Evolutionary conservation across 2,113 vertebrate genomes (phyloP), one percentile per base, ranked within the genome.

Genomic region (Nasalis larvatus): DNA sequence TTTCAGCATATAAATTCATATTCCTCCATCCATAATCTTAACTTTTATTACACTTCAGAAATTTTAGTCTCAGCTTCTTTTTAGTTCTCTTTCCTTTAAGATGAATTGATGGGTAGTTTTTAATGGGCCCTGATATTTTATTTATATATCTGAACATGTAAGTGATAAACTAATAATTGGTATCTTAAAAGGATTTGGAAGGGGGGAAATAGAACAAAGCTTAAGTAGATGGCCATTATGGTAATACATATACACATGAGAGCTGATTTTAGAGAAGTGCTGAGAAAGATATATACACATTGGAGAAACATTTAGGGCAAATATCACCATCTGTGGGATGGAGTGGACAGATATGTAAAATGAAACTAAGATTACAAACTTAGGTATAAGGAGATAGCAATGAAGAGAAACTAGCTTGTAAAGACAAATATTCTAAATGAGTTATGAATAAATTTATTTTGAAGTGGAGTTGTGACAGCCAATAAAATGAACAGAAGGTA

Each of bases 121-220:
- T 56, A 77, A 60, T 23, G 17, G 12, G 1, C 23, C 6, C 30
- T 83, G 8, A 42, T 58, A 49, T 80, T 78, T 91, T 87, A 81
- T 73, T 91, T 87, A 81, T 74, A 58, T 30, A 69, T 27, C 8
- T 89, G 37, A 80, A 86, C 81, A 94, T 86, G n/a, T 66, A 89
- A 66, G 25, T 89, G 63, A 66, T 40, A 37, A 32, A 69, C 68
- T 83, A 56, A 91, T 77, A 80, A 73, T 35, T 66, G 7, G 25
- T 68, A 69, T 49, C 47, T 56, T 47, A 68, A 82, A 86, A 86
- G 71, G 0, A 71, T 63, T 47, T 56, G 27, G 52, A n/a, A 68
- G 78, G 21, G 52, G 35, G 35, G 25, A 86, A 60, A 17, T 2
- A 63, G 30, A 58, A 81, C 49, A 89, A 47, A 83, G 6, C 16